Base-by-base conservation (phyloP, 2,797 vertebrate genomes). In the Betta splendens region DNA sequence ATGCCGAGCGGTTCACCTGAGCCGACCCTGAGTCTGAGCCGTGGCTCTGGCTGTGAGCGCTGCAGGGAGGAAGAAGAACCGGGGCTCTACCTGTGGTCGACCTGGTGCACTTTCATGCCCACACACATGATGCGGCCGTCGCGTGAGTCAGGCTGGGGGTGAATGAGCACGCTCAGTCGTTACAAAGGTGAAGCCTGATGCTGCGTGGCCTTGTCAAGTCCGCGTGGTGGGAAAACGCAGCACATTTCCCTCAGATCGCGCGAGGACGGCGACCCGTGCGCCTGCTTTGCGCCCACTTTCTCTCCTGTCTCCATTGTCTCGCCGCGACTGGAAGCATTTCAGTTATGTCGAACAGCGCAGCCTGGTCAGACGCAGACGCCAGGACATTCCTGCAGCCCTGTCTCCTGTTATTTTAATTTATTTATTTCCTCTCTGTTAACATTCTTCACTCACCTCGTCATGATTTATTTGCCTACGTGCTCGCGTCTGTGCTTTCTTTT, bases 381-480 rank as follows among this genome's bases (percentile, higher is more conserved):
- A 82, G 75, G 78, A 80, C 87, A 85, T 84, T 86, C 79, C 20
- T n/a, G 58, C 45, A 58, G 56, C 49, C 73, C 71, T 64, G 40
- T 56, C 63, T 76, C 51, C 45, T 62, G 4, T 4, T 25, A 4
- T 25, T 4, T 4, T 25, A 16, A 8, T 26, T 26, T 26, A 26
- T 5, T 5, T 28, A 7, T 29, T 29, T 7, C 11, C 18, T 55
- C 15, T 69, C 68, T 55, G 35, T 60, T 54, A 56, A 55, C 39
- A 55, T 40, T 44, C 42, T 16, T 36, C 4, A 32, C 20, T 51
- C 32, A 33, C 42, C 57, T 58, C 42, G 49, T 58, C 35, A 55
- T 62, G 38, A 45, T 67, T 40, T 69, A 20, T 75, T 60, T 68
- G 1, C 15, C 20, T 54, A 8, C 31, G 10, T 48, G 58, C 43